phyloP scores from a whole-genome alignment of 2,797 vertebrate genomes.

The Sebastes kiyomatsui region DNA sequence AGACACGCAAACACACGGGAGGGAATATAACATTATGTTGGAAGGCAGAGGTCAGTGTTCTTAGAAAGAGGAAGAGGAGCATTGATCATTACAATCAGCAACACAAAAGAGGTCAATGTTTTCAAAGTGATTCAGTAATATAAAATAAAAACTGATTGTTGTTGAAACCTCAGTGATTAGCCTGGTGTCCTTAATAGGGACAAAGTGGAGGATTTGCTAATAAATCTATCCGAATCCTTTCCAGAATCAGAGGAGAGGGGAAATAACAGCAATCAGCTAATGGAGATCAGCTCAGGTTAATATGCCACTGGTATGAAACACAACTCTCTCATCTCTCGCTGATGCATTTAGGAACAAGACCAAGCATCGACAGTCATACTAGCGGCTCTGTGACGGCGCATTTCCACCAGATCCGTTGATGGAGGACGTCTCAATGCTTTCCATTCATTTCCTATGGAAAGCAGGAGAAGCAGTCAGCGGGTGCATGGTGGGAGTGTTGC shows the following conservation, averaged over 20 bases:
- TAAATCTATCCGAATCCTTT: conserved; percentile 15
- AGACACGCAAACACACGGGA: conserved; percentile 15
- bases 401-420: no score
- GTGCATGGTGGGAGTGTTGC: no score
- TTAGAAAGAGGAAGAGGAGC: conserved; percentile 47
- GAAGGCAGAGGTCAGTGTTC: conserved; percentile 24
- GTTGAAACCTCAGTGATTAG: not conserved
- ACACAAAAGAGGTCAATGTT: not conserved
- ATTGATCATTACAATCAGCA: not conserved
- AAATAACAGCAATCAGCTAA: conserved; percentile 30
- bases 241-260: not conserved
- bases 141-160: not conserved
- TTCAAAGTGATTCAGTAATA: not conserved
- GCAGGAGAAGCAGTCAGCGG: no score
- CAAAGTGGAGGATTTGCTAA: not conserved
- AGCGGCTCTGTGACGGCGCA: not conserved
- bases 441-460: no score
- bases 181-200: not conserved
- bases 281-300: conserved; percentile 17
- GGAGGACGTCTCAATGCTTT: no score
- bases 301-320: not conserved
- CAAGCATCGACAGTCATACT: not conserved
- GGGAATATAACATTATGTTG: conserved; percentile 2
- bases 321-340: not conserved
- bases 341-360: not conserved